Conservation (phyloP, 2,113 vertebrate genomes). For the Orthonyx spaldingii region DNA sequence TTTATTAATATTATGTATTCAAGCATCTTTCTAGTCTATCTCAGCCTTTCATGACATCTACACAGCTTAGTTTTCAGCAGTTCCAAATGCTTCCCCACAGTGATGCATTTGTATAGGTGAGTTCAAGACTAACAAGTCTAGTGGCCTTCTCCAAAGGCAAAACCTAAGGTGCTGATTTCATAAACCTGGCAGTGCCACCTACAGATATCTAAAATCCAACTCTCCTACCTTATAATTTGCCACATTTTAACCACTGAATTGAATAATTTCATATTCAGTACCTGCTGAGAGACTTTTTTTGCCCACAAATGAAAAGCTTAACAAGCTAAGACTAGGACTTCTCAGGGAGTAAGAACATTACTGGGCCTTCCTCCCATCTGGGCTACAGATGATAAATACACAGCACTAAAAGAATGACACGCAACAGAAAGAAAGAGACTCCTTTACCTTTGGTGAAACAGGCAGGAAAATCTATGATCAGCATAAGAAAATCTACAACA, state of each 20-base stretch:
- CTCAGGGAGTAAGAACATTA: background rate
- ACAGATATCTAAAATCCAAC: background rate
- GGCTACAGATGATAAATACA: background rate
- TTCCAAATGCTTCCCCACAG: background rate
- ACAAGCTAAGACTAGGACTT: background rate
- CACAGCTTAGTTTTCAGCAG: background rate
- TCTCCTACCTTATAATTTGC: background rate
- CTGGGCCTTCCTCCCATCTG: too few relatives aligned
- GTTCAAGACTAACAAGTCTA: background rate
- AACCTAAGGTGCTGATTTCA: background rate
- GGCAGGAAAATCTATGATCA: background rate
- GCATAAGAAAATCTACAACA: background rate
- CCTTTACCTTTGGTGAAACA: background rate
- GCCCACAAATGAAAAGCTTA: background rate
- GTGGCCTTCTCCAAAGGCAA: background rate
- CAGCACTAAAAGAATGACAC: background rate
- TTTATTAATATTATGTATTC: background rate
- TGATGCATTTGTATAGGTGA: background rate
- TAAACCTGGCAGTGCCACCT: background rate
- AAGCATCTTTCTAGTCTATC: background rate
- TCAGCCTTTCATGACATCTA: background rate
- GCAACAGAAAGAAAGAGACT: background rate
- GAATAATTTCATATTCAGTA: background rate
- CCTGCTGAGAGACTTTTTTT: background rate
- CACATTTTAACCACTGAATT: background rate